Base-by-base conservation (phyloP, 2,888 invertebrate genomes). In the Acanthosepion pharaonis region DNA sequence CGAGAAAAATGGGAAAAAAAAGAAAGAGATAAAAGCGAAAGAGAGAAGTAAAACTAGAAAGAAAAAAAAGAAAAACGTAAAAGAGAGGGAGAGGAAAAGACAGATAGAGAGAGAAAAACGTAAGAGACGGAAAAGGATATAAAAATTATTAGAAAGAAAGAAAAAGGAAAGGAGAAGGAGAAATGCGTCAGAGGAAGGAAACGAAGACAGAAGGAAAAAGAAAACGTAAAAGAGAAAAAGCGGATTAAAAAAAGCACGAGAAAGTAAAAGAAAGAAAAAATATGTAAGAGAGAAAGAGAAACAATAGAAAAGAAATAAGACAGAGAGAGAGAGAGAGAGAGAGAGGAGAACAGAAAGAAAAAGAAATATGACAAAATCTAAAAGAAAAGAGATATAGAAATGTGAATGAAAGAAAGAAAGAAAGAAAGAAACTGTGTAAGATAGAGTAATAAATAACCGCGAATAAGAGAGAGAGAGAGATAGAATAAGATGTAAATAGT, bases 261-360 rank as follows among this genome's bases (percentile, higher is more conserved):
- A 28, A 11, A n/a, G n/a, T n/a, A n/a, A 15, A 1, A 64, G 28
- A 0, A 28, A 59, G 25, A 59, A 20, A 20, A 25, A 59, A 25
- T 18, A 20, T 23, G 25, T 23, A 20, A 20, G 59, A 20, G 59
- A 59, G 59, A 25, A 20, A 59, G 5, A 59, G 59, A 59, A 20
- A 59, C 5, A 59, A 28, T 8, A 28, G 3, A 28, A 28, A 28
- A 8, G 9, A n/a, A 78, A n/a, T 28, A 6, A 28, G 9, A 8
- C 4, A 78, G n/a, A n/a, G 11, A 11, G 11, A n/a, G 11, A 78
- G n/a, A 78, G 11, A n/a, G n/a, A 9, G n/a, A 78, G n/a, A 78
- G 9, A n/a, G n/a, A n/a, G n/a, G n/a, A 9, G 9, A 15, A 6
- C 2, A 9, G 3, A 4, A 1, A 78, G 15, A n/a, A n/a, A 0